phyloP scores from a whole-genome alignment of 2,113 vertebrate species.

The Passer domesticus region DNA sequence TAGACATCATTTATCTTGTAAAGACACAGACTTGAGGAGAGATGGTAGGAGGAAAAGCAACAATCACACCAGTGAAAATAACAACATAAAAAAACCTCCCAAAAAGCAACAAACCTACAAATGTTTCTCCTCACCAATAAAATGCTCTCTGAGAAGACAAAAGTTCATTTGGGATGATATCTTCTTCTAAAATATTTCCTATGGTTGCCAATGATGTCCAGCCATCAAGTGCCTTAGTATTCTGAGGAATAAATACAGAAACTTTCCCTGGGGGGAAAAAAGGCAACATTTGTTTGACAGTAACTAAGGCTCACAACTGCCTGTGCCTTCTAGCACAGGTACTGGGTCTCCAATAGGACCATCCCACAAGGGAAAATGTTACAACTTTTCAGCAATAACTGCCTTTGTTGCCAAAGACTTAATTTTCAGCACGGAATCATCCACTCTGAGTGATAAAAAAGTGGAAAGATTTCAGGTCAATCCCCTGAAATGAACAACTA shows the following conservation, averaged over 20 bases:
- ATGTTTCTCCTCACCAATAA: not conserved
- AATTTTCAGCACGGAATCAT: not conserved
- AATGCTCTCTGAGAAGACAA: not conserved
- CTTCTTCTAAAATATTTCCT: not conserved
- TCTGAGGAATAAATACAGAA: not conserved
- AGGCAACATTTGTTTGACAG: not conserved
- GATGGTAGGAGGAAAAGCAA: not conserved
- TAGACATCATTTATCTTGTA: not conserved
- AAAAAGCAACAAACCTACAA: not conserved
- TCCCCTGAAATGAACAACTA: not conserved
- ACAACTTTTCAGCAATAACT: not conserved
- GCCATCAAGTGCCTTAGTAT: not conserved
- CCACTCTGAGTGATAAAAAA: not conserved
- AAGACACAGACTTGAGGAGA: not conserved
- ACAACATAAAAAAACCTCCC: not conserved
- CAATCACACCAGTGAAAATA: not conserved
- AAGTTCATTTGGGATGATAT: not conserved
- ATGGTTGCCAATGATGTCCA: not conserved
- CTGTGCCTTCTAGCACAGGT: not conserved
- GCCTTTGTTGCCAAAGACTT: constrained; percentile 22
- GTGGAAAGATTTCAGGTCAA: not conserved
- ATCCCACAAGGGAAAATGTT: not conserved
- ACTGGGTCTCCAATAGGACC: not conserved
- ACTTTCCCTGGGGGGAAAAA: not conserved
- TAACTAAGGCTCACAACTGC: not conserved